Evolutionary conservation across 2,113 vertebrate genomes (phyloP).

Genomic region (Alethe diademata): DNA sequence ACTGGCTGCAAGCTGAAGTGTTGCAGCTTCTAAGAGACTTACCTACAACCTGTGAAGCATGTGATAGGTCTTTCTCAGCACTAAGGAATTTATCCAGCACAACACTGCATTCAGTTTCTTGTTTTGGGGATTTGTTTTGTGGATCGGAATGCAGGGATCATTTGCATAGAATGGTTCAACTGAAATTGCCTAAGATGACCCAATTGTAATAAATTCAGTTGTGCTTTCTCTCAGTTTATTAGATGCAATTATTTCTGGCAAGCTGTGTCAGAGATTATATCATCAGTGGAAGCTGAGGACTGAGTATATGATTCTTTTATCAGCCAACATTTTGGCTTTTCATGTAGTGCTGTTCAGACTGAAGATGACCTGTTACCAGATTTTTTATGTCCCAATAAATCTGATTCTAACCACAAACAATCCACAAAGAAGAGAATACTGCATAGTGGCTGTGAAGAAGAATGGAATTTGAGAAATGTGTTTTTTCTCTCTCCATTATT

Average conservation of each 20-base stretch:
- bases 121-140: background rate
- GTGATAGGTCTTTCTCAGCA: background rate
- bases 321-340: background rate
- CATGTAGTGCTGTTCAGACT: background rate
- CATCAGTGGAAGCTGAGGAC: background rate
- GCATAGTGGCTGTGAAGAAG: background rate
- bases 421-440: background rate
- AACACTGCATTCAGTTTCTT: background rate
- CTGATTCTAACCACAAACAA: background rate
- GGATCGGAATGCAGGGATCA: background rate
- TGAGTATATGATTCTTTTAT: background rate
- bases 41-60: background rate
- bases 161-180: background rate
- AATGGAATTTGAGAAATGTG: background rate
- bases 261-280: background rate
- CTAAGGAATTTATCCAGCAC: background rate
- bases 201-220: background rate
- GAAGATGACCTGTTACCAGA: background rate
- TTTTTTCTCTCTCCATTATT: background rate
- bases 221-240: background rate
- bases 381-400: background rate
- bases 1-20: background rate
- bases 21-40: background rate
- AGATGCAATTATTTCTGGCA: background rate
- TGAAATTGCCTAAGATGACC: background rate